These are phyloP conservation scores for Lissonota sp. DNA, from an alignment of 2,888 invertebrate genomes.

Conservation along the genomic window DNA sequence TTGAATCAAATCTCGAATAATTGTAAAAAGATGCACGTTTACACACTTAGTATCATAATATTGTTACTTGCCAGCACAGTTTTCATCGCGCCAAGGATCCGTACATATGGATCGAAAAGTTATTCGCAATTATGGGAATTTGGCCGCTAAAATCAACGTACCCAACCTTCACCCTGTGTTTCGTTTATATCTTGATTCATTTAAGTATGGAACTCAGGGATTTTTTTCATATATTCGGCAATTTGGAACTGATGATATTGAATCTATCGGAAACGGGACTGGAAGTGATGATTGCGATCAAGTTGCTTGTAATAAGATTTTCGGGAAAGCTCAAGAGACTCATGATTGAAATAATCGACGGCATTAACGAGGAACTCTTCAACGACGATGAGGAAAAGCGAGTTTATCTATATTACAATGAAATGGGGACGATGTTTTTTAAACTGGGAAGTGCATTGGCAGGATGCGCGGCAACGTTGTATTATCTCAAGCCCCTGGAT, in stretches of 20 bases:
- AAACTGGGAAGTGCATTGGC: slow-evolving; percentile 4
- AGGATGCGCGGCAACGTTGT: slow-evolving; percentile 11
- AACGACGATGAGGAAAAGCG: slow-evolving; percentile 27
- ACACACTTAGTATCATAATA: no score
- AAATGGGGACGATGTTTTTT: slow-evolving; percentile 33
- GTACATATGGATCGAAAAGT: slow-evolving; percentile 30
- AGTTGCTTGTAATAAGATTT: slow-evolving; percentile 35
- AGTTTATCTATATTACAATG: slow-evolving; percentile 51
- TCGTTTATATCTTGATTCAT: not conserved
- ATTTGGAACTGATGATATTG: slow-evolving; percentile 4
- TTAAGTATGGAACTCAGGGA: not conserved
- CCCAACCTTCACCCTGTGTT: not conserved
- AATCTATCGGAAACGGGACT: slow-evolving; percentile 10
- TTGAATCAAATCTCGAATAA: no score
- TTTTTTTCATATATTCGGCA: slow-evolving; percentile 9
- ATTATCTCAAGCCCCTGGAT: slow-evolving; percentile 39
- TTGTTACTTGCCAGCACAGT: not conserved
- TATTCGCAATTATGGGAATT: slow-evolving; percentile 19
- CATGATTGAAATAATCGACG: no score
- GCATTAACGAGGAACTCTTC: slow-evolving; percentile 29
- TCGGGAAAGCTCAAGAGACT: slow-evolving; percentile 14
- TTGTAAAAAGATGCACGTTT: no score
- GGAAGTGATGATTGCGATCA: slow-evolving; percentile 24
- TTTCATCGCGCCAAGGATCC: slow-evolving; percentile 21
- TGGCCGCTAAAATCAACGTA: not conserved